These are phyloP conservation scores for Xenops minutus DNA, from an alignment of 2,797 vertebrate species.

Conservation along the genomic window DNA sequence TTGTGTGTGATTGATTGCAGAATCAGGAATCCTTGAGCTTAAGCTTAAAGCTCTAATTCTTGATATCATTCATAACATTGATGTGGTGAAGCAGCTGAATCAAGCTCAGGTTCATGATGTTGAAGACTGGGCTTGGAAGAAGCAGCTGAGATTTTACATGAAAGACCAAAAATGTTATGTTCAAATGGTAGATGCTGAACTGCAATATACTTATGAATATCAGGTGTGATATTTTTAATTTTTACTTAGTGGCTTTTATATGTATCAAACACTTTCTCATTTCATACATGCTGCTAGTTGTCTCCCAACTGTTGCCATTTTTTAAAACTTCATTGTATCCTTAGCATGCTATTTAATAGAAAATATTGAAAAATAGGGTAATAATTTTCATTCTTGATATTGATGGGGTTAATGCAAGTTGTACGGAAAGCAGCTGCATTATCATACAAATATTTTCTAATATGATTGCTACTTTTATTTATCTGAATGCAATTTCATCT, in stretches of 20 bases:
- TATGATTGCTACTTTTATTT: neutral
- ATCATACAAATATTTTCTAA: neutral
- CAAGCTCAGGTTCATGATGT: slow-evolving; percentile 77
- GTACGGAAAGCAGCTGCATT: neutral
- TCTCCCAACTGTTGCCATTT: neutral
- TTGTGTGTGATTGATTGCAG: slow-evolving; percentile 67
- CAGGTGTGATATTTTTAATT: slow-evolving; percentile 79
- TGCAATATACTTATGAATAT: slow-evolving; percentile 95
- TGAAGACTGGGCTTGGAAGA: slow-evolving; percentile 93
- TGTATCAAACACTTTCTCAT: neutral
- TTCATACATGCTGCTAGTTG: neutral
- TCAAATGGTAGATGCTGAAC: slow-evolving; percentile 94
- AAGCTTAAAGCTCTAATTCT: slow-evolving; percentile 95
- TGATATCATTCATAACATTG: slow-evolving; percentile 95
- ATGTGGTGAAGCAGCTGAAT: slow-evolving; percentile 88
- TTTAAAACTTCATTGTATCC: neutral
- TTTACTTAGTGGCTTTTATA: neutral
- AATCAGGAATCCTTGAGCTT: slow-evolving; percentile 85
- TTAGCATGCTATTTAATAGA: neutral
- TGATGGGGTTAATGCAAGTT: neutral
- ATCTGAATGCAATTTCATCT: neutral
- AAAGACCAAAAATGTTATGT: slow-evolving; percentile 84
- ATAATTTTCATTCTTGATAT: neutral
- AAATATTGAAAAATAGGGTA: neutral
- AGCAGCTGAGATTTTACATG: slow-evolving; percentile 94